Evolutionary conservation across 2,797 vertebrate genomes (phyloP).

Genomic region (Hafferia zeledoni): DNA sequence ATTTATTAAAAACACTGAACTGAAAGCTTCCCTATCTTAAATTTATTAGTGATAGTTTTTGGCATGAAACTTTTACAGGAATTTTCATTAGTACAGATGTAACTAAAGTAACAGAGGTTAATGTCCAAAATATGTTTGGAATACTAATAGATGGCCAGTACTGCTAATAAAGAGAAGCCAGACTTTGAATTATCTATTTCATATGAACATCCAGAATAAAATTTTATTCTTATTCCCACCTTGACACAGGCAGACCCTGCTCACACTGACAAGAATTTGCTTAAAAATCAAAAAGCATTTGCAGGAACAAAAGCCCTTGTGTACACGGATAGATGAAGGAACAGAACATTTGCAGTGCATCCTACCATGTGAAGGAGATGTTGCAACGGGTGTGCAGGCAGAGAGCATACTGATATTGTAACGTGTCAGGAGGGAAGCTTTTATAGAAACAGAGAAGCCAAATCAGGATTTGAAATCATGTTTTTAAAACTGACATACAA

Average conservation of each 20-base stretch:
- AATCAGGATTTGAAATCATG: not conserved
- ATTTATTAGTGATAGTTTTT: not conserved
- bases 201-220: not conserved
- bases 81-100: not conserved
- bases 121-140: not conserved
- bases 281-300: not conserved
- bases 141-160: not conserved
- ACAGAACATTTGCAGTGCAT: not conserved
- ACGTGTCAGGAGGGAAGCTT: not conserved
- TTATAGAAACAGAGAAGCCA: not conserved
- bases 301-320: not conserved
- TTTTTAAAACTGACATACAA: not conserved
- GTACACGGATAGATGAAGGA: not conserved
- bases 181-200: not conserved
- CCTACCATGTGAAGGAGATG: not conserved
- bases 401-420: not conserved
- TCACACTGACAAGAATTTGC: not conserved
- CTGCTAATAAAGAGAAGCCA: not conserved
- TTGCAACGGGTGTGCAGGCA: not conserved
- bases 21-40: not conserved
- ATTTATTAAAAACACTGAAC: not conserved
- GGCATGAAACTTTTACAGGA: not conserved
- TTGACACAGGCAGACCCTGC: not conserved
- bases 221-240: not conserved
- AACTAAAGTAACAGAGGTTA: not conserved